Evolutionary conservation across 2,888 invertebrate genomes (phyloP), one percentile per base, ranked within the genome.

Genomic region (Apamea crenata): DNA sequence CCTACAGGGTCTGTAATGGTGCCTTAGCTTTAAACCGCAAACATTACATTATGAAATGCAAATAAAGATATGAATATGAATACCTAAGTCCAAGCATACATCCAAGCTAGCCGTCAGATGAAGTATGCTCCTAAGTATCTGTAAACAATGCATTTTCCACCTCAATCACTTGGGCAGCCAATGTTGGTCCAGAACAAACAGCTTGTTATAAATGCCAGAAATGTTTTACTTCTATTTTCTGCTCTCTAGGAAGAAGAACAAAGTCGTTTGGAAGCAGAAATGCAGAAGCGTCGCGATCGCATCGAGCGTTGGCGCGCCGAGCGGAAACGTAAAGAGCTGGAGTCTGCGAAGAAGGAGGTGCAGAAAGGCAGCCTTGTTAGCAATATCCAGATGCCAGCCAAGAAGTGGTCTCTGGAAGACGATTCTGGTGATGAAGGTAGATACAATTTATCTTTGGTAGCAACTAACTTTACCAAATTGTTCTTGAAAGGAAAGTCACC

Each of bases 261-360:
- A 92, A 98, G 98, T 88, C 98, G 98, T 50, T 95, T 99, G 50
- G 99, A 99, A 94, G 96, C 98, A 32, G 99, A 99, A 96, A 99
- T 99, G 99, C 99, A 99, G 91, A 99, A 99, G 94, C 97, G 99
- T 8, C 97, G 99, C 2, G 99, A 99, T 90, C 97, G 99, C 74
- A 99, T 99, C 85, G 99, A 99, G 94, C 97, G 99, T 75, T 99
- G 99, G 99, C 97, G 99, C 69, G 99, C 99, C 0, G 99, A 99
- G 90, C 97, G 99, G 25, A 99, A 99, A 94, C 98, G 99, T 87
- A 98, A 98, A 91, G 98, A 99, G 92, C 94, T 99, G 63, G 98
- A 99, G 93, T 97, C 98, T 12, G 98, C 98, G 10, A 98, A 98
- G 92, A 98, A 98, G 90, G 98, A 98, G 90, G 97, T 97, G 59